Evolutionary conservation across 1,140 invertebrate species (phyloP), one percentile per base, ranked within the genome.

Genomic region (Diabrotica undecimpunctata): DNA sequence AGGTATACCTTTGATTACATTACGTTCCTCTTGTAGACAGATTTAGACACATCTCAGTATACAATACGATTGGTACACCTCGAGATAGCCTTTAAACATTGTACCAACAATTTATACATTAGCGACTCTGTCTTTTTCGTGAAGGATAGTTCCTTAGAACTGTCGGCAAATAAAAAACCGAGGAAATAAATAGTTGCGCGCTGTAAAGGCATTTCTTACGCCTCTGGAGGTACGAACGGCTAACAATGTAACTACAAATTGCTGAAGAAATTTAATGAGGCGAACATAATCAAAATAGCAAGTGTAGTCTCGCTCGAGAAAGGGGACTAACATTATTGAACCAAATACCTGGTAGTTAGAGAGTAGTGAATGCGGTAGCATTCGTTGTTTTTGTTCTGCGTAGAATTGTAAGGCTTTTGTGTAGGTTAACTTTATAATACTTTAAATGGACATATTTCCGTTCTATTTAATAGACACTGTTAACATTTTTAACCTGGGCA

Each of bases 171-270:
- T 46, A 46, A 46, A 46, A 46, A 46, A 46, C 41, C 41, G n/a
- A 46, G 41, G n/a, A 6, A 46, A 46, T 46, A 46, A 46, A 46
- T 46, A 46, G 41, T 46, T 46, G 41, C 8, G 8, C 8, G 8
- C 8, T 46, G 41, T 46, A 46, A 46, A 46, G 41, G 41, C 41
- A 46, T 46, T 46, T 46, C 41, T 46, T 46, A 6, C 41, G 41
- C 41, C 41, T 46, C 41, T 46, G 41, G 41, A 46, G 41, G 41
- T 46, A 46, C 41, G 41, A 46, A 8, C 41, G n/a, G n/a, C 41
- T 46, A 46, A 46, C 41, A 46, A 46, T 46, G 41, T 46, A 46
- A 46, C 41, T 46, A 46, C 41, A 46, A 46, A 46, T 46, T 46
- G 41, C 41, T 46, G 41, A 46, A 46, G 41, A 46, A 46, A 46